phyloP scores from a whole-genome alignment of 1,140 invertebrate genomes.

The Lepidurus arcticus region DNA sequence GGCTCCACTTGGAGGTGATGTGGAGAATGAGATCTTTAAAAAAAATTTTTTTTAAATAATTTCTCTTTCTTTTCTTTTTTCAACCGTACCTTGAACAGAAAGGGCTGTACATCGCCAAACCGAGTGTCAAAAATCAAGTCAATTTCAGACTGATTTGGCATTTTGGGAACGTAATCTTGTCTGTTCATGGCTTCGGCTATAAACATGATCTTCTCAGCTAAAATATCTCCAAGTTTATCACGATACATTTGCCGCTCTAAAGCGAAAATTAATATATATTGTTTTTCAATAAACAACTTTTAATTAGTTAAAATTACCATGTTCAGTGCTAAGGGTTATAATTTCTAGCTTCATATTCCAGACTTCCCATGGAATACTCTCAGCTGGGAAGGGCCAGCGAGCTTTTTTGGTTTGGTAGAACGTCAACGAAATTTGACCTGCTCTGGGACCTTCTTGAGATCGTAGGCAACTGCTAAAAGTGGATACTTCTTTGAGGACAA shows the following conservation, averaged over 20 bases:
- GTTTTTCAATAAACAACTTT: neutral
- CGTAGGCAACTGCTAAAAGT: conserved; percentile 78
- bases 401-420: conserved; percentile 89
- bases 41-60: conserved; percentile 22
- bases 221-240: conserved; percentile 81
- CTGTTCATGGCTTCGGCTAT: conserved; percentile 92
- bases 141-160: conserved; percentile 83
- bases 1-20: conserved; percentile 57
- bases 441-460: conserved; percentile 52
- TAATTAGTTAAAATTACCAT: conserved; percentile 47
- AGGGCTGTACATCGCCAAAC: conserved; percentile 88
- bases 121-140: conserved; percentile 91
- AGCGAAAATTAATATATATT: conserved; percentile 37
- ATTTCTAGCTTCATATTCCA: conserved; percentile 90
- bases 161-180: conserved; percentile 91
- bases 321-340: conserved; percentile 75
- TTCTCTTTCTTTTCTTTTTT: neutral
- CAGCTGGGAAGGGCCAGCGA: conserved; percentile 78
- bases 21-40: conserved; percentile 61
- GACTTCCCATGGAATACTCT: conserved; percentile 93
- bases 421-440: conserved; percentile 85
- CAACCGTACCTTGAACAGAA: conserved; percentile 70
- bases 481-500: conserved; percentile 72
- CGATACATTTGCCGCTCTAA: conserved; percentile 74
- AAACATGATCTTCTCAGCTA: conserved; percentile 87